Evolutionary conservation across 2,113 vertebrate species (phyloP).

Genomic region (Callipepla squamata): DNA sequence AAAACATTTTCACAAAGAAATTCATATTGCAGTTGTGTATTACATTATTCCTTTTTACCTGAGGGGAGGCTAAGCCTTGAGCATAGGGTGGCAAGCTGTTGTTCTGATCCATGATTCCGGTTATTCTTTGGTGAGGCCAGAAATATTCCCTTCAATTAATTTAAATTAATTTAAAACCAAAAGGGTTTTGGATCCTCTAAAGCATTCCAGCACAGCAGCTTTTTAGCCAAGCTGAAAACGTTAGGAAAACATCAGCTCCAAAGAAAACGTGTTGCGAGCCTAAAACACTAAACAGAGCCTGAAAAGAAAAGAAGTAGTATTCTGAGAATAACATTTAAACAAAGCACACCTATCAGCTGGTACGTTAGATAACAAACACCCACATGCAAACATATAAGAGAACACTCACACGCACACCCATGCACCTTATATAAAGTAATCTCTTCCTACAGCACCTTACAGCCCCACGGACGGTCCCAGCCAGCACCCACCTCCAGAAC

Average conservation of each 20-base stretch:
- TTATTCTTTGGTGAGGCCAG: conserved; percentile 47
- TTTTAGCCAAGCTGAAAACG: not conserved
- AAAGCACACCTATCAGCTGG: not conserved
- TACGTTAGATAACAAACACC: not conserved
- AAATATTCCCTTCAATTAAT: not conserved
- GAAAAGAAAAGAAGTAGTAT: conserved; percentile 18
- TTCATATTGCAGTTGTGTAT: not conserved
- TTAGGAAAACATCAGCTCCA: conserved; percentile 46
- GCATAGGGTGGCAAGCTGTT: conserved; percentile 91
- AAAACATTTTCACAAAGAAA: not conserved
- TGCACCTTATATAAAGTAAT: not conserved
- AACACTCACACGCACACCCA: not conserved
- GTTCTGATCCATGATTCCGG: conserved; percentile 92
- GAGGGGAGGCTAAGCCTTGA: conserved; percentile 94
- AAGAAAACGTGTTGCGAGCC: not conserved
- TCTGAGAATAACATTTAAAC: not conserved
- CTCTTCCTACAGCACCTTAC: not conserved
- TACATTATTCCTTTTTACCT: conserved; percentile 77
- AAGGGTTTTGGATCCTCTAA: conserved; percentile 4
- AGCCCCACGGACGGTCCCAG: not conserved
- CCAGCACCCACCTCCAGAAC: not conserved
- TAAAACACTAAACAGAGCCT: conserved; percentile 46
- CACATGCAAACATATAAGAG: not conserved
- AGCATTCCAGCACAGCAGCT: conserved; percentile 62
- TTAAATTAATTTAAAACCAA: conserved; percentile 3